A percentile compares a stretch with the other conserved stretches of the same genome.
Evolutionary conservation across 1,140 invertebrate species (phyloP).

Genomic region (Lanistes nyassanus): DNA sequence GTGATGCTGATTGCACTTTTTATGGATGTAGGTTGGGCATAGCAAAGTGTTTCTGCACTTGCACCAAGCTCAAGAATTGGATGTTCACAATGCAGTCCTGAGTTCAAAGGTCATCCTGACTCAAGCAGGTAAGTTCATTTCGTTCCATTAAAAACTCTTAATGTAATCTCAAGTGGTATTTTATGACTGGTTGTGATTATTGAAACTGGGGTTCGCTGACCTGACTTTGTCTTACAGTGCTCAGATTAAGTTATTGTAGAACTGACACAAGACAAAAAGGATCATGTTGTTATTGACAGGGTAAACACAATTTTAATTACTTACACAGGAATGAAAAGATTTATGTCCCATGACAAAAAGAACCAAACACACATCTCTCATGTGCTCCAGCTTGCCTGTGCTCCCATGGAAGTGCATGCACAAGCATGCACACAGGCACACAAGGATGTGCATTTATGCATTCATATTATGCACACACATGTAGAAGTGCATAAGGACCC

Average conservation of each 20-base stretch:
- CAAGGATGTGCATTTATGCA: background rate
- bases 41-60: conserved; percentile 17
- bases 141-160: too few species aligned
- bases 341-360: background rate
- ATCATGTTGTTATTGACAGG: too few species aligned
- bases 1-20: background rate
- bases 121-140: conserved; percentile 1
- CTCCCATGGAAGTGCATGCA: background rate
- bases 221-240: too few species aligned
- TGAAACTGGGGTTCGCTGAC: too few species aligned
- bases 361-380: conserved; percentile 1
- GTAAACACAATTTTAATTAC: background rate
- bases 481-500: background rate
- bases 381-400: background rate
- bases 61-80: background rate
- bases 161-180: too few species aligned
- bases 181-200: too few species aligned
- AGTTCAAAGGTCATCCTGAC: background rate
- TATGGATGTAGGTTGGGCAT: background rate
- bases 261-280: too few species aligned
- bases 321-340: background rate
- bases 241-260: too few species aligned
- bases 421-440: background rate
- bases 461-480: conserved; percentile 1
- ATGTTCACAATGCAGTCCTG: background rate